These are phyloP conservation scores for Axis porcinus DNA, from an alignment of 2,113 vertebrate genomes.

Conservation along the genomic window DNA sequence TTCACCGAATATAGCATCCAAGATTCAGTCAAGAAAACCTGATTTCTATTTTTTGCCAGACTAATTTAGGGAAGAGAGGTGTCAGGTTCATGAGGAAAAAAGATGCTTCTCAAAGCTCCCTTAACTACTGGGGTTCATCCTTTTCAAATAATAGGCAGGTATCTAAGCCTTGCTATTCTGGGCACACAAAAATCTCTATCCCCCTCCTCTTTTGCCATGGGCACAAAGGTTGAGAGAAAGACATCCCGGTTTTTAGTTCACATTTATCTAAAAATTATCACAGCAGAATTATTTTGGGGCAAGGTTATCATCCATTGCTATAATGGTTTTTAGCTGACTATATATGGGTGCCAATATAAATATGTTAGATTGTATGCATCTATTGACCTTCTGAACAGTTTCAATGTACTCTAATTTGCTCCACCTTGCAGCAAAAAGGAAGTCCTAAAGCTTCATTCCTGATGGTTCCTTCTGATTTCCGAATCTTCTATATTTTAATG, in stretches of 20 bases:
- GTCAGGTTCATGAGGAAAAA: not conserved
- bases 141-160: not conserved
- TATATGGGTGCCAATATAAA: not conserved
- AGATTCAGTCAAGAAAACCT: not conserved
- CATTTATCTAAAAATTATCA: not conserved
- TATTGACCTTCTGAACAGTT: not conserved
- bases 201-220: not conserved
- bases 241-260: not conserved
- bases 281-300: not conserved
- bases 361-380: not conserved
- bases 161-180: not conserved
- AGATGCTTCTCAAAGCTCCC: not conserved
- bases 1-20: not conserved
- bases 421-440: not conserved
- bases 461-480: not conserved
- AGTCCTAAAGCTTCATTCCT: not conserved
- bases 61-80: not conserved
- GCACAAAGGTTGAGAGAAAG: not conserved
- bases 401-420: not conserved
- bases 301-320: not conserved
- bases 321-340: not conserved
- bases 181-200: not conserved
- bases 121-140: not conserved
- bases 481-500: conserved; percentile 4
- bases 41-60: not conserved